Evolutionary conservation across 1,140 invertebrate species (phyloP).

Genomic region (Leguminivora glycinivorella): DNA sequence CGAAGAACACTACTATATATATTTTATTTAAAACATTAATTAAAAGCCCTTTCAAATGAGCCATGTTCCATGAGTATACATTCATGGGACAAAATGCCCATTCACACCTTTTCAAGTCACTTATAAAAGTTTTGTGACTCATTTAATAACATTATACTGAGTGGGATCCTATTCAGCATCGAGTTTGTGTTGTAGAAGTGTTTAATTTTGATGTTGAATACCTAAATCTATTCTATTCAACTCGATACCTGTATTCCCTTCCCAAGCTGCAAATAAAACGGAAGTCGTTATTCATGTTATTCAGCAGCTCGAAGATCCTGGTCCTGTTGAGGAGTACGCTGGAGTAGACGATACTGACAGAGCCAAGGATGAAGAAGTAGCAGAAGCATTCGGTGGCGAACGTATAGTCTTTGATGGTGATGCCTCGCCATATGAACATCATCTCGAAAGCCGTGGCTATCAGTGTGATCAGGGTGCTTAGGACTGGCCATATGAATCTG

Average conservation of each 20-base stretch:
- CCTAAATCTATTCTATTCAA: too few species aligned
- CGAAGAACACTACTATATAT: too few species aligned
- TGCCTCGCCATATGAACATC: constrained; percentile 46
- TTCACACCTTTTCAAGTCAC: too few species aligned
- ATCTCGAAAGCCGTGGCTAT: constrained; percentile 38
- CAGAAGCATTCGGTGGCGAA: constrained; percentile 54
- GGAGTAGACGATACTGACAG: constrained; percentile 40
- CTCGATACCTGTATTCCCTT: constrained; percentile 43
- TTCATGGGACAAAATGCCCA: too few species aligned
- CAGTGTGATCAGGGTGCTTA: constrained; percentile 33
- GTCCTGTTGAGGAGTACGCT: constrained; percentile 38
- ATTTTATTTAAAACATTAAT: too few species aligned
- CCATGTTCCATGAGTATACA: too few species aligned
- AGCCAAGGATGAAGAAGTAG: constrained; percentile 45
- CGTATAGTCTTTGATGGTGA: constrained; percentile 42
- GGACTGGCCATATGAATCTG: constrained; percentile 50
- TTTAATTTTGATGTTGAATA: too few species aligned
- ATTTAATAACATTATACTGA: too few species aligned
- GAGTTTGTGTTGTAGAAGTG: too few species aligned
- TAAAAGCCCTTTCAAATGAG: too few species aligned
- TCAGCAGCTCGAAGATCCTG: constrained; percentile 39
- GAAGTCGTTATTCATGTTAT: constrained; percentile 51
- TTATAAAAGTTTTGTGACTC: too few species aligned
- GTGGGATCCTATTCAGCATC: too few species aligned
- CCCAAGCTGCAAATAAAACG: constrained; percentile 44